Evolutionary conservation across 2,888 invertebrate species (phyloP).

Genomic region (Bedellia somnulentella): DNA sequence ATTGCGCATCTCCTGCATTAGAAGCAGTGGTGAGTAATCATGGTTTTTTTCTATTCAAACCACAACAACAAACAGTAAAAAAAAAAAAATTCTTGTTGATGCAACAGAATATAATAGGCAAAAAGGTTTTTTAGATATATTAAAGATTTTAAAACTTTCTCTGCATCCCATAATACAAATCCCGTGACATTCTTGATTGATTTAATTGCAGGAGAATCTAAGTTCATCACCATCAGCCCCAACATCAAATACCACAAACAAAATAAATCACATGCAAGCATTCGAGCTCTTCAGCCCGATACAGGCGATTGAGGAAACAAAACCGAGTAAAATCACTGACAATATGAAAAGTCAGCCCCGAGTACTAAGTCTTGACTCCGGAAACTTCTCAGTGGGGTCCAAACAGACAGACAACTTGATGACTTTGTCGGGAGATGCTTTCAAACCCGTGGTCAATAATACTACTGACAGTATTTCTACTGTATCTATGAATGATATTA

Average conservation of each 20-base stretch:
- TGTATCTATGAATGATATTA: slow-evolving; percentile 64
- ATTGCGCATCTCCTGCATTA: too few relatives aligned
- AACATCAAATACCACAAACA: slow-evolving; percentile 8
- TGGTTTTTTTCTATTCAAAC: too few relatives aligned
- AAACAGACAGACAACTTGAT: slow-evolving; percentile 30
- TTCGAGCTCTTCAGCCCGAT: slow-evolving; percentile 62
- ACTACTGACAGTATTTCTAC: slow-evolving; percentile 48
- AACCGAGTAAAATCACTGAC: slow-evolving; percentile 34
- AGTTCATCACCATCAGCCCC: slow-evolving; percentile 15
- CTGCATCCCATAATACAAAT: too few relatives aligned
- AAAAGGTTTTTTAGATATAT: too few relatives aligned
- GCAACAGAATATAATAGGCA: too few relatives aligned
- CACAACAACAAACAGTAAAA: too few relatives aligned
- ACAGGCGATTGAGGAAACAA: slow-evolving; percentile 30
- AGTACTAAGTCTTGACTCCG: slow-evolving; percentile 39
- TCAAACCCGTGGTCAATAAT: slow-evolving; percentile 34
- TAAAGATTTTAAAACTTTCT: too few relatives aligned
- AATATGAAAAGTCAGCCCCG: slow-evolving; percentile 30
- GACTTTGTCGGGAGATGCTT: slow-evolving; percentile 33
- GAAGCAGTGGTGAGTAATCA: too few relatives aligned
- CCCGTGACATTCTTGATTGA: neutral
- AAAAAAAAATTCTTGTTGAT: too few relatives aligned
- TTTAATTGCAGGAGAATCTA: slow-evolving; percentile 30
- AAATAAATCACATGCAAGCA: slow-evolving; percentile 27
- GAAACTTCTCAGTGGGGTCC: slow-evolving; percentile 41